Conservation (phyloP, 1,140 invertebrate genomes). For the Drosophila nebulosa region DNA sequence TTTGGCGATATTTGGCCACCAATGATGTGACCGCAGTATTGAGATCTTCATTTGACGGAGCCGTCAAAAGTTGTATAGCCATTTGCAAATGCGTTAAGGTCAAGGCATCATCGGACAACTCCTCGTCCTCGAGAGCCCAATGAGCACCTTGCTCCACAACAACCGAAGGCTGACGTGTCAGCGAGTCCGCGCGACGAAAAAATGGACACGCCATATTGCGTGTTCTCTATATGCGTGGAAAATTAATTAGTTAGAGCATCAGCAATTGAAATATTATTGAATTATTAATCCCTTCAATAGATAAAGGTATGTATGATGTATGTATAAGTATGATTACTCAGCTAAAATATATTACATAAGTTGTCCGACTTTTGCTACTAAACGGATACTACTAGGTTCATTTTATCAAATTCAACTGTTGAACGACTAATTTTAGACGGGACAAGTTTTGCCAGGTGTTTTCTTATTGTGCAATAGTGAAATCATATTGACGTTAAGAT, state of each 20-base stretch:
- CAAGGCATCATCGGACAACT: conserved; percentile 71
- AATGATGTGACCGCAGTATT: conserved; percentile 74
- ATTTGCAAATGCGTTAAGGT: conserved; percentile 83
- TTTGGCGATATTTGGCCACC: conserved; percentile 72
- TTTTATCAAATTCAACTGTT: not conserved
- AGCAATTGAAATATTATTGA: conserved; percentile 26
- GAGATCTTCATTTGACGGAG: conserved; percentile 82
- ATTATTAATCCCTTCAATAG: not conserved
- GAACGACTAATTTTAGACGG: too few relatives aligned
- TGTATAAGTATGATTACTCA: too few relatives aligned
- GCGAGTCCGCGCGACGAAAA: conserved; percentile 71
- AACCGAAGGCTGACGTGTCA: conserved; percentile 76
- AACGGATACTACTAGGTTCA: not conserved
- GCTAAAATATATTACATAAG: not conserved
- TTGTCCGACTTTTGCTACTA: not conserved
- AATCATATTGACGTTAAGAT: not conserved
- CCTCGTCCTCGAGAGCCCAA: conserved; percentile 76
- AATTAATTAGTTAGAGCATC: not conserved
- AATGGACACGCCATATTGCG: conserved; percentile 80
- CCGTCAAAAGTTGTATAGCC: conserved; percentile 83
- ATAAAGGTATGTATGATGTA: too few relatives aligned
- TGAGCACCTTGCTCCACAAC: conserved; percentile 63
- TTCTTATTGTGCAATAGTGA: not conserved
- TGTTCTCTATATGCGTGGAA: conserved; percentile 19
- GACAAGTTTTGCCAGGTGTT: too few relatives aligned